phyloP scores from a whole-genome alignment of 2,797 vertebrate genomes.

The Coregonus suidteri region DNA sequence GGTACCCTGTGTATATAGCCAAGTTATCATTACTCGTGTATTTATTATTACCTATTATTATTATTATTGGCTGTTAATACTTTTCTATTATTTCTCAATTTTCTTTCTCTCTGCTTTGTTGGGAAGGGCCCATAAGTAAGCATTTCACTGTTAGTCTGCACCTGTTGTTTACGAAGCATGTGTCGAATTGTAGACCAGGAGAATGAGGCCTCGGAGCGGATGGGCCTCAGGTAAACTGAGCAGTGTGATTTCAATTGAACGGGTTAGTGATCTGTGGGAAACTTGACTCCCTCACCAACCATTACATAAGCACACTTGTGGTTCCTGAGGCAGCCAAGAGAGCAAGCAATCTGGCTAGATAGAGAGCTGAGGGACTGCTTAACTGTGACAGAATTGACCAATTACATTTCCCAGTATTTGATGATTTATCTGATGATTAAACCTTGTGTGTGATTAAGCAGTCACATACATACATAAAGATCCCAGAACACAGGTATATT shows the following conservation, averaged over 20 bases:
- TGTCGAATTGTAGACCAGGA: conserved; percentile 24
- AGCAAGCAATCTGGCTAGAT: conserved; percentile 17
- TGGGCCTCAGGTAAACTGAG: conserved; percentile 56
- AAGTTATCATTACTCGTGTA: no score
- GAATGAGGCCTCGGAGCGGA: conserved; percentile 33
- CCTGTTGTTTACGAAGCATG: no score
- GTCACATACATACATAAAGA: no score
- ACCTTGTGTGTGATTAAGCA: background rate
- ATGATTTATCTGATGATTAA: background rate
- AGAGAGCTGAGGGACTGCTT: background rate
- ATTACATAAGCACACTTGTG: conserved; percentile 49
- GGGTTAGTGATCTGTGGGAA: conserved; percentile 63
- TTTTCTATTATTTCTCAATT: no score
- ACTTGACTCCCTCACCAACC: conserved; percentile 44
- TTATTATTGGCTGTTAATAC: no score
- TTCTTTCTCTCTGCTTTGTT: no score
- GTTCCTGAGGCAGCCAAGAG: conserved; percentile 35
- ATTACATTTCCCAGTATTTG: background rate
- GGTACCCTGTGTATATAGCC: no score
- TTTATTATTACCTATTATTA: no score
- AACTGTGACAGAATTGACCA: conserved; percentile 17
- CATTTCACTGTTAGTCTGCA: no score
- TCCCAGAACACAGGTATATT: no score
- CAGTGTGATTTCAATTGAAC: conserved; percentile 64
- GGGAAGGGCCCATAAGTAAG: no score